A percentile compares a stretch with the other conserved stretches of the same genome.
Conservation (phyloP, 2,113 vertebrate genomes). For the Noturus placidus region DNA sequence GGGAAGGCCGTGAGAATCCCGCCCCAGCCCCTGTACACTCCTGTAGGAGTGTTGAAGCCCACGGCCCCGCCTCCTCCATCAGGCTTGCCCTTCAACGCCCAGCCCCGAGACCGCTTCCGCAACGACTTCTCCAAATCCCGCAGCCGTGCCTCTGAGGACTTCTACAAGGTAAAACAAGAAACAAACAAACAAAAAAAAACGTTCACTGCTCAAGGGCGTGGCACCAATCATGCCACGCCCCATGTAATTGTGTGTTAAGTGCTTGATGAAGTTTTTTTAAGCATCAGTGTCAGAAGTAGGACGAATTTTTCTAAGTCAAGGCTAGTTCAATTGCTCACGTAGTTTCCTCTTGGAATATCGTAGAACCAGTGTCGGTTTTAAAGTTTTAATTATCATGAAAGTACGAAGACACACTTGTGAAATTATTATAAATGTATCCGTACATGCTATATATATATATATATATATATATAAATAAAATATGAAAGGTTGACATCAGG, state of each 20-base stretch:
- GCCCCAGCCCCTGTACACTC: conserved; percentile 77
- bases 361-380: not conserved
- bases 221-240: not conserved
- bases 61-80: conserved; percentile 75
- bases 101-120: conserved; percentile 76
- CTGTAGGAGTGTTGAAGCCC: conserved; percentile 70
- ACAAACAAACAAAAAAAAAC: too few species aligned
- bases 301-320: not conserved
- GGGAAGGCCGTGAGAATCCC: conserved; percentile 79
- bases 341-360: not conserved
- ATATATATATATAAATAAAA: too few species aligned
- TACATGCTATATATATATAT: not conserved
- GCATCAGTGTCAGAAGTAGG: not conserved
- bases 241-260: not conserved
- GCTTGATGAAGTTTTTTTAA: not conserved
- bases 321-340: not conserved
- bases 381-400: not conserved
- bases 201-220: not conserved
- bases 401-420: not conserved
- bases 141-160: conserved; percentile 68
- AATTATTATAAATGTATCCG: not conserved
- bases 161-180: conserved; percentile 73
- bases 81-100: conserved; percentile 79
- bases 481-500: not conserved
- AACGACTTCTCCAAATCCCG: conserved; percentile 78